phyloP scores from a whole-genome alignment of 2,888 invertebrate species.

The Andrena dorsata region DNA sequence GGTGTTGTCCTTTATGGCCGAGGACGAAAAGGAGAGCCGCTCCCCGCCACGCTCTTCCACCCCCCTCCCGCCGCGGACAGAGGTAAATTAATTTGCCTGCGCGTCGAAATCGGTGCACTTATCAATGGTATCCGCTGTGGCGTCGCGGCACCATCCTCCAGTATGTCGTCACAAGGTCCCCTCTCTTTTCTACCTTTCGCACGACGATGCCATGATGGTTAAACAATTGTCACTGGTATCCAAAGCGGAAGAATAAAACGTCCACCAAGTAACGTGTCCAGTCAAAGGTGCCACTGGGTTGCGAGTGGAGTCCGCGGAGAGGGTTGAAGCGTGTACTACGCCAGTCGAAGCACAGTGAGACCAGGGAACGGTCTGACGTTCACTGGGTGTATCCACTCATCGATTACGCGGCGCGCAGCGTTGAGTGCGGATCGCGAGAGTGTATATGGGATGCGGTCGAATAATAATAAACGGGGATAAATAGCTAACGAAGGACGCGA shows the following conservation, averaged over 20 bases:
- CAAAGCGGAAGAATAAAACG: neutral
- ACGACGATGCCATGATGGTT: neutral
- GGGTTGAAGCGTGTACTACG: conserved; percentile 34
- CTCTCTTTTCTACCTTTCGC: neutral
- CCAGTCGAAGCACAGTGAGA: neutral
- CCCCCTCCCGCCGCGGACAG: neutral
- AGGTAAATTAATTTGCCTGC: conserved; percentile 56
- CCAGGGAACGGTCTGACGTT: conserved; percentile 51
- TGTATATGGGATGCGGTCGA: conserved; percentile 61
- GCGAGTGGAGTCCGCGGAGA: neutral
- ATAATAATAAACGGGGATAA: conserved; percentile 75
- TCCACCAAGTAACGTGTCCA: neutral
- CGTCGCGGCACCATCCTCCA: neutral
- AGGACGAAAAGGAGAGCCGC: conserved; percentile 42
- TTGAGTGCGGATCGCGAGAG: conserved; percentile 51
- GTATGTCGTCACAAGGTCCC: neutral
- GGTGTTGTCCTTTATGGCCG: conserved; percentile 61
- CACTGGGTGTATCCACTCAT: conserved; percentile 64
- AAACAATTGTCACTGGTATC: neutral
- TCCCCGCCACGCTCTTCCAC: conserved; percentile 21
- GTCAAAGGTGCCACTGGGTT: neutral
- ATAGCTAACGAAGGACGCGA: conserved; percentile 74
- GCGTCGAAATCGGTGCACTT: conserved; percentile 43
- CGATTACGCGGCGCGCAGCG: conserved; percentile 61
- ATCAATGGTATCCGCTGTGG: conserved; percentile 16